phyloP scores from a whole-genome alignment of 2,113 vertebrate species.

The Gambusia affinis region DNA sequence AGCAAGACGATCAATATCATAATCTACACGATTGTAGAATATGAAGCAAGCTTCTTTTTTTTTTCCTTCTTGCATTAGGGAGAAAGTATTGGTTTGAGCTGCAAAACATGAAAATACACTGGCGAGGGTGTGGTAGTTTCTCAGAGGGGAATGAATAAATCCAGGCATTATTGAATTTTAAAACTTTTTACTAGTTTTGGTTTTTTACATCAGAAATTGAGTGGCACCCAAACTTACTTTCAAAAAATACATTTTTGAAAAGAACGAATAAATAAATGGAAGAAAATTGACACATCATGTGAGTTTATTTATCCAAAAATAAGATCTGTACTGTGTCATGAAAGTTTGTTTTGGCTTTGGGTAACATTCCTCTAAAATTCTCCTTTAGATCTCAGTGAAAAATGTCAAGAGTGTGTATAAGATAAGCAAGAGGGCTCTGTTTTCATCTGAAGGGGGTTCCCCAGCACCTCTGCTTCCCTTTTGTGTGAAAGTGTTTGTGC shows the following conservation, averaged over 20 bases:
- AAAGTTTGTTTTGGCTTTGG: conserved; percentile 8
- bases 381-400: conserved; percentile 18
- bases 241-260: neutral
- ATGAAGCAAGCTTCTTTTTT: conserved; percentile 70
- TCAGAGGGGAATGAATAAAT: conserved; percentile 40
- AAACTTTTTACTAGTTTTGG: conserved; percentile 13
- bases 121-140: conserved; percentile 48
- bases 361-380: neutral
- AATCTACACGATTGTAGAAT: conserved; percentile 77
- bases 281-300: neutral
- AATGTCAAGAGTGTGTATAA: conserved; percentile 24
- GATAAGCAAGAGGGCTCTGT: conserved; percentile 52
- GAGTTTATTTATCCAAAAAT: conserved; percentile 2
- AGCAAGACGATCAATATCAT: conserved; percentile 75
- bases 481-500: conserved; percentile 44
- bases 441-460: conserved; percentile 54
- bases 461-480: conserved; percentile 50
- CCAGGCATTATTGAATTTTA: conserved; percentile 11
- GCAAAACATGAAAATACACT: conserved; percentile 70
- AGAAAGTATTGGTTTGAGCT: conserved; percentile 74
- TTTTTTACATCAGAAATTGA: neutral
- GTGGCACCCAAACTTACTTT: neutral
- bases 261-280: neutral
- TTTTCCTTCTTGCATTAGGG: conserved; percentile 61
- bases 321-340: neutral